These are phyloP conservation scores for Galagoides demidoff DNA, from an alignment of 2,797 vertebrate genomes.

Conservation along the genomic window DNA sequence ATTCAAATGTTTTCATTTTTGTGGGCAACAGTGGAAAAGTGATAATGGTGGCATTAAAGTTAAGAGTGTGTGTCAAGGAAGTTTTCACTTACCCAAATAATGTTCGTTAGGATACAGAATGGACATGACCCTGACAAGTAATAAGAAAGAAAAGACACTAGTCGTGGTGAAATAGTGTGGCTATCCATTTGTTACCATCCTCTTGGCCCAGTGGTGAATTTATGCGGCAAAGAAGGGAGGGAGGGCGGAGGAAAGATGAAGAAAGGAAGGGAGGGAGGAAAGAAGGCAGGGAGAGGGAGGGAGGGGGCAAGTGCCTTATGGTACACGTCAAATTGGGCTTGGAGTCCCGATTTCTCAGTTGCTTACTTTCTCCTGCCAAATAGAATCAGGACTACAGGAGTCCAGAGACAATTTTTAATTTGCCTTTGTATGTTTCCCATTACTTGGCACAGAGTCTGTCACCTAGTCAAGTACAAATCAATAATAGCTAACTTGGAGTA, in stretches of 20 bases:
- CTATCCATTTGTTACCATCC: neutral
- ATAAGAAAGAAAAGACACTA: neutral
- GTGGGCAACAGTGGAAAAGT: neutral
- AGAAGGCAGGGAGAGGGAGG: neutral
- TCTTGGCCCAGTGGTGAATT: neutral
- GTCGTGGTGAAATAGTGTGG: neutral
- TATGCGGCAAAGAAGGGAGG: neutral
- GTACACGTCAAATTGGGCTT: neutral
- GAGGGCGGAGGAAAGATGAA: neutral
- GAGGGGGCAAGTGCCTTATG: neutral
- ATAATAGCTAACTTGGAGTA: neutral
- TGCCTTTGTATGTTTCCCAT: neutral
- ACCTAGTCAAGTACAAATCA: neutral
- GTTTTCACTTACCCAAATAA: constrained; percentile 18
- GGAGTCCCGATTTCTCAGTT: neutral
- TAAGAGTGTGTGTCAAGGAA: neutral
- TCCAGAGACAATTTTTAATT: neutral
- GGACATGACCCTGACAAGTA: neutral
- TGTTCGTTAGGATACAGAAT: neutral
- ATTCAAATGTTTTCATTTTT: constrained; percentile 1
- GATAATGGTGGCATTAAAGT: neutral
- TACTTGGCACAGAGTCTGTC: neutral
- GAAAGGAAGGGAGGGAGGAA: neutral
- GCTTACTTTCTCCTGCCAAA: neutral
- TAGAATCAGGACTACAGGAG: neutral